Percentiles rank a stretch among this genome's conserved stretches.
Conservation (phyloP, 1,140 invertebrate genomes). For the Planococcus citri region DNA sequence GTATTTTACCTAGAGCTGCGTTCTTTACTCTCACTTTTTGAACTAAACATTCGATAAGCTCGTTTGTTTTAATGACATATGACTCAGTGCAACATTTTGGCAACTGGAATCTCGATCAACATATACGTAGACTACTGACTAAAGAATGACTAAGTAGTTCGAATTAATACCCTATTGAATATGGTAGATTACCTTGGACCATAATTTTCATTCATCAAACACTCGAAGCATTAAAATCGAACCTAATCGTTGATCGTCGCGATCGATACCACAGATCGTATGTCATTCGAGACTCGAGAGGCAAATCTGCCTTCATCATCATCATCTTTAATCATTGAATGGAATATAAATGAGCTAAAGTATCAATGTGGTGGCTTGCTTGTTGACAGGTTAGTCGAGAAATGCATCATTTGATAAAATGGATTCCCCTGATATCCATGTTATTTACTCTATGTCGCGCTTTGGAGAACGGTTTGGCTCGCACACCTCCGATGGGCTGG, state of each 20-base stretch:
- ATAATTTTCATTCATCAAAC: neutral
- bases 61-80: too few species aligned
- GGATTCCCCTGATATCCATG: neutral
- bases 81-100: too few species aligned
- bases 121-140: too few species aligned
- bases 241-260: neutral
- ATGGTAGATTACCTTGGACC: neutral
- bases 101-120: too few species aligned
- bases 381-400: neutral
- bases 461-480: conserved; percentile 30
- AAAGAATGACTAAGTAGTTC: too few species aligned
- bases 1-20: too few species aligned
- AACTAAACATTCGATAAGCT: too few species aligned
- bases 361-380: neutral
- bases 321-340: too few species aligned
- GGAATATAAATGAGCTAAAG: too few species aligned
- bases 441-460: conserved; percentile 21
- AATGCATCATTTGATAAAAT: conserved; percentile 22
- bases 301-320: too few species aligned
- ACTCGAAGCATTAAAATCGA: neutral
- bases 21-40: too few species aligned
- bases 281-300: too few species aligned
- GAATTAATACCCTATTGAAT: neutral
- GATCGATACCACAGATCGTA: neutral
- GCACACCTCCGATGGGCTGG: conserved; percentile 50